Percentiles rank a stretch among this genome's conserved stretches.
These are phyloP conservation scores for Drosophila sulfurigaster DNA, from an alignment of 1,140 invertebrate species.

Conservation along the genomic window DNA sequence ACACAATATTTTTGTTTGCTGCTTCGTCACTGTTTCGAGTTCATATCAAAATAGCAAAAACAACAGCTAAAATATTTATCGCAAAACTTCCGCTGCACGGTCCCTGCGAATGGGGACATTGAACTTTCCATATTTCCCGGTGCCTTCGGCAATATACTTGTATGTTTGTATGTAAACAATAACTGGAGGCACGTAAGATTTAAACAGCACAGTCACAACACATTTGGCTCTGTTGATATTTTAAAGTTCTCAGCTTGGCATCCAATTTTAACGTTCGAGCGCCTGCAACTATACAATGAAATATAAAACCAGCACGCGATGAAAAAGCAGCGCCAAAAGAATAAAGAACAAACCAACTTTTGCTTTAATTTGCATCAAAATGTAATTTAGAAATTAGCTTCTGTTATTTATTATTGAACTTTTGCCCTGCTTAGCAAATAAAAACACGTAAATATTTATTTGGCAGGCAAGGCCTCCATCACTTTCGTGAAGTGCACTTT, in stretches of 20 bases:
- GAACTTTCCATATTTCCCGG: constrained; percentile 59
- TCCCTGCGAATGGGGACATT: constrained; percentile 61
- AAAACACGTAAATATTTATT: constrained; percentile 5
- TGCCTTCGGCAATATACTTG: constrained; percentile 38
- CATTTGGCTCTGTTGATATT: constrained; percentile 47
- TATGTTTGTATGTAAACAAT: constrained; percentile 27
- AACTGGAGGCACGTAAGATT: constrained; percentile 60
- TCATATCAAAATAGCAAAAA: constrained; percentile 39
- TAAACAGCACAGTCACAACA: constrained; percentile 64
- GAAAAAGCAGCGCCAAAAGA: constrained; percentile 1
- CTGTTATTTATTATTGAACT: constrained; percentile 7
- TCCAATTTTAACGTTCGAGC: constrained; percentile 38
- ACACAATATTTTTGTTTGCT: constrained; percentile 14
- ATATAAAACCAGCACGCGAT: constrained; percentile 71
- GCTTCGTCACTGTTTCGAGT: constrained; percentile 9
- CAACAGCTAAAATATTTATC: constrained; percentile 60
- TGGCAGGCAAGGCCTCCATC: constrained; percentile 10
- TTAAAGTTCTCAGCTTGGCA: constrained; percentile 56
- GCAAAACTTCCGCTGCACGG: constrained; percentile 67
- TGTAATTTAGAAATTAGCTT: neutral
- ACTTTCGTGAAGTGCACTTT: constrained; percentile 1
- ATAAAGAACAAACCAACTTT: neutral
- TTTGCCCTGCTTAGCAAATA: neutral
- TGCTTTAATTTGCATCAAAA: neutral
- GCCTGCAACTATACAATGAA: constrained; percentile 61